These are phyloP conservation scores for Bombylius major DNA, from an alignment of 2,888 invertebrate species.

Conservation along the genomic window DNA sequence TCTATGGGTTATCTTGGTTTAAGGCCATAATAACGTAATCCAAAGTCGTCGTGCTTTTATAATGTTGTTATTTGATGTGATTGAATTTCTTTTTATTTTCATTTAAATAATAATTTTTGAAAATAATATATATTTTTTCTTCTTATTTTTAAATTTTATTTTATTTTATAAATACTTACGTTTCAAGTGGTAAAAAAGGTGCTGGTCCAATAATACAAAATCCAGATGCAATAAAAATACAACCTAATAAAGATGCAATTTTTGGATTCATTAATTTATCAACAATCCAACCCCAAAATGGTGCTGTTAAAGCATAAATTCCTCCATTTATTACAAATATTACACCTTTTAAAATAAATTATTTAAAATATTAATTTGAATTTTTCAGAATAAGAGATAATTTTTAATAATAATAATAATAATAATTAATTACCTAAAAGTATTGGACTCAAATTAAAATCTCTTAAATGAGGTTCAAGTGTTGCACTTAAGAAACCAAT, in stretches of 20 bases:
- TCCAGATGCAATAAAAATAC: constrained; percentile 50
- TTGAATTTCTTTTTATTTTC: too few species aligned
- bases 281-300: constrained; percentile 68
- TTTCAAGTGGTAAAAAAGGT: constrained; percentile 51
- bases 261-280: constrained; percentile 58
- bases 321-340: constrained; percentile 79
- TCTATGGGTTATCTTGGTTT: not conserved
- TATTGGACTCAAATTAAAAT: constrained; percentile 16
- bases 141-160: not conserved
- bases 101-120: not conserved
- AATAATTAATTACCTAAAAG: constrained; percentile 10
- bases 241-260: constrained; percentile 53
- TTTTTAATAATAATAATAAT: too few species aligned
- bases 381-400: too few species aligned
- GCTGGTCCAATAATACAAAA: constrained; percentile 60
- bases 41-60: not conserved
- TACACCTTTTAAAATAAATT: constrained; percentile 45
- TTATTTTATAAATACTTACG: not conserved
- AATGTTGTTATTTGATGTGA: not conserved
- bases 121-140: not conserved
- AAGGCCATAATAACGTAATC: not conserved
- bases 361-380: not conserved
- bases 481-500: constrained; percentile 84
- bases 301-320: constrained; percentile 65
- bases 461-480: constrained; percentile 70